Conservation (phyloP, 2,113 vertebrate species). For the Gadus macrocephalus region DNA sequence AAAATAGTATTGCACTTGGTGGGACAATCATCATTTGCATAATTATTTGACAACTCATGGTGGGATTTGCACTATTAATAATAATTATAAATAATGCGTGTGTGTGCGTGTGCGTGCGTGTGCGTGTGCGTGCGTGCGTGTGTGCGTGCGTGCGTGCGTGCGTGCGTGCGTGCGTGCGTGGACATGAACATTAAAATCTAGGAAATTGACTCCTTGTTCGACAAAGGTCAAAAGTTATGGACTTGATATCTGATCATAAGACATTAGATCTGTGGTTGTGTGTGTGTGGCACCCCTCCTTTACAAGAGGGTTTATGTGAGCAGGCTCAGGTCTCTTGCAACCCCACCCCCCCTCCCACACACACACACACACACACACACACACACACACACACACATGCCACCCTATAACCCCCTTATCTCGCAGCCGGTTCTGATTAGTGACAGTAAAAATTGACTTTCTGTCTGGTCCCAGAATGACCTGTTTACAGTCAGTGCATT, state of each 20-base stretch:
- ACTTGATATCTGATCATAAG: constrained; percentile 22
- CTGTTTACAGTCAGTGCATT: constrained; percentile 33
- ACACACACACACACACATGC: too few species aligned
- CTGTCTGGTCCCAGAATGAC: constrained; percentile 55
- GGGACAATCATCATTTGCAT: too few species aligned
- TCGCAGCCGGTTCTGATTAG: constrained; percentile 46
- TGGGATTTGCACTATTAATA: neutral
- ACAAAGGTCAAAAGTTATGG: constrained; percentile 21
- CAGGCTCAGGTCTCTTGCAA: neutral
- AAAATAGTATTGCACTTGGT: too few species aligned
- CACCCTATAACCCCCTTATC: neutral
- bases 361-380: too few species aligned
- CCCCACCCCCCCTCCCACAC: too few species aligned
- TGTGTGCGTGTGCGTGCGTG: too few species aligned
- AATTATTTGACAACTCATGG: too few species aligned
- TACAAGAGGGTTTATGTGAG: constrained; percentile 16
- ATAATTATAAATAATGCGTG: neutral
- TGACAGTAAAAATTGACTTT: constrained; percentile 58
- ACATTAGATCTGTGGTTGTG: neutral
- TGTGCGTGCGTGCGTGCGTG: neutral
- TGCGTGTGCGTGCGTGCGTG: neutral
- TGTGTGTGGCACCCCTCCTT: neutral
- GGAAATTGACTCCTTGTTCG: constrained; percentile 13
- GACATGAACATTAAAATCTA: neutral
- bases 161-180: constrained; percentile 7